Base-by-base conservation (phyloP, 2,113 vertebrate species). In the Boleophthalmus pectinirostris region DNA sequence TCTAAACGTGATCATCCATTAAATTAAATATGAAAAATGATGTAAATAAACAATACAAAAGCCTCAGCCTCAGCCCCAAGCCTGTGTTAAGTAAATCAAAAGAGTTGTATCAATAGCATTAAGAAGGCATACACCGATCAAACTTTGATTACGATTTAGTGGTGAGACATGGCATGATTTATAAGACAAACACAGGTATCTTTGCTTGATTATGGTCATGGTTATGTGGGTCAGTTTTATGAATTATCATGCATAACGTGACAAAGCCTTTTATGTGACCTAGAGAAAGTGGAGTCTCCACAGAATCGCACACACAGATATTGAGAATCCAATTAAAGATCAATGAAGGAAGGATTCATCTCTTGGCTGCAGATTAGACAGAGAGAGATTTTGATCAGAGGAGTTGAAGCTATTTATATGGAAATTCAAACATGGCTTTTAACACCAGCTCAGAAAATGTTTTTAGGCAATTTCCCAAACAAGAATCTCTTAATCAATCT, bases 301-400 rank as follows among this genome's bases (percentile, higher is more conserved):
- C 72, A 83, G 78, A 78, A 87, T 78, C 82, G 29, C 2, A 76
- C 78, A 70, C 72, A 78, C 88, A 88, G 87, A 74, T 80, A 81
- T 86, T 86, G 76, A 68, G 80, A 87, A 87, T 85, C 78, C 85
- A 90, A 80, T 92, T 85, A 90, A 90, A 91, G 82, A 88, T 90
- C 81, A 89, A 90, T 83, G 79, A 87, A 81, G 72, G 53, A 57
- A 43, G 49, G 70, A 80, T 82, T 87, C 72, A 73, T 82, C 68
- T 82, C 69, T 77, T 83, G 84, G 81, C 74, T 71, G 70, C 66
- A 58, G 69, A 77, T 79, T 72, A 78, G 81, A 81, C 47, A 74
- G 75, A 78, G 72, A 64, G 33, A 79, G 65, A 83, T 89, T 69
- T 63, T 45, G 69, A 58, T 63, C 54, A 38, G 72, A 76, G 71